phyloP scores from a whole-genome alignment of 1,140 invertebrate genomes.

The Streblospio benedicti region DNA sequence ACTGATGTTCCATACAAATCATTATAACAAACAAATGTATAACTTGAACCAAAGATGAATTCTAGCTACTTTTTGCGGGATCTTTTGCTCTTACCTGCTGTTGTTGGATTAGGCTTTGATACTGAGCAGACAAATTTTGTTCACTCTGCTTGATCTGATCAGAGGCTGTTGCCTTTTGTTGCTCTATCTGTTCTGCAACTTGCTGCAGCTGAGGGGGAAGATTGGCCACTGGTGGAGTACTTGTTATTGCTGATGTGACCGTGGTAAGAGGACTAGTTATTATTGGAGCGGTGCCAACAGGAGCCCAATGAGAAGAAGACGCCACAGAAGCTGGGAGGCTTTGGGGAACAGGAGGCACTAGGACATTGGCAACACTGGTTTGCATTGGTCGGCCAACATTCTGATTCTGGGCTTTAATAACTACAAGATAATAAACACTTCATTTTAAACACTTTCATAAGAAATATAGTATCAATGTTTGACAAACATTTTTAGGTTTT shows the following conservation, averaged over 20 bases:
- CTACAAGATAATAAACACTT: constrained; percentile 20
- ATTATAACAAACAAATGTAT: no score
- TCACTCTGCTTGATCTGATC: constrained; percentile 92
- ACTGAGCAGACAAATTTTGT: constrained; percentile 84
- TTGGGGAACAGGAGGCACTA: constrained; percentile 15
- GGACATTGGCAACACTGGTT: constrained; percentile 25
- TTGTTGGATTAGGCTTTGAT: constrained; percentile 58
- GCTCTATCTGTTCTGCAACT: constrained; percentile 60
- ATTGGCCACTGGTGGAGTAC: constrained; percentile 4
- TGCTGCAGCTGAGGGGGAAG: constrained; percentile 20
- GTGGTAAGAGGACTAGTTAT: constrained; percentile 30
- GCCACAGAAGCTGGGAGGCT: constrained; percentile 10
- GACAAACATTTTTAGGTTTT: no score
- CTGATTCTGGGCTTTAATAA: constrained; percentile 39
- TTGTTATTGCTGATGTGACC: constrained; percentile 21
- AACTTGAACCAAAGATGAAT: neutral
- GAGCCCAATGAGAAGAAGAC: constrained; percentile 9
- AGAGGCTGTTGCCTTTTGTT: constrained; percentile 53
- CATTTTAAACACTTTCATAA: no score
- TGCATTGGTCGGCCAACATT: constrained; percentile 22
- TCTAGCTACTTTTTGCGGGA: no score
- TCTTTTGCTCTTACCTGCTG: constrained; percentile 38
- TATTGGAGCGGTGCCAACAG: constrained; percentile 31
- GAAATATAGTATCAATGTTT: no score
- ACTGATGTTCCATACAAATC: no score